phyloP scores from a whole-genome alignment of 2,888 invertebrate genomes.

The Lithophane leautieri region DNA sequence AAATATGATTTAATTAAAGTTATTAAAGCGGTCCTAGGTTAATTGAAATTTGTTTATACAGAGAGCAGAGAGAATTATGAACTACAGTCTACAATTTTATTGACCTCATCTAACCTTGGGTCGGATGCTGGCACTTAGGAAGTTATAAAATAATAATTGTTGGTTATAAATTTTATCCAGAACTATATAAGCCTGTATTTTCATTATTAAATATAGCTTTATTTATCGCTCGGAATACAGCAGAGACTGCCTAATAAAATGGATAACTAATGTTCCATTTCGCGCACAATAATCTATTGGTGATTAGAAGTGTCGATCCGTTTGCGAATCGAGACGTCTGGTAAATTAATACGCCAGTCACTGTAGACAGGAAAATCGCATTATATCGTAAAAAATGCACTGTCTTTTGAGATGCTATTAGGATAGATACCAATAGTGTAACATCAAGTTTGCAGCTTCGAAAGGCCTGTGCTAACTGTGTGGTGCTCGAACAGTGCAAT shows the following conservation, averaged over 20 bases:
- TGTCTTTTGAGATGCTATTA: too few species aligned
- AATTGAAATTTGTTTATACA: conserved; percentile 87
- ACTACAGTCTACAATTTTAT: conserved; percentile 80
- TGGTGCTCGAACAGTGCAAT: too few species aligned
- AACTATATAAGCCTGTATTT: conserved; percentile 16
- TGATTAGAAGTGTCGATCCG: not conserved
- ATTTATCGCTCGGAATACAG: conserved; percentile 27
- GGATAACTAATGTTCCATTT: conserved; percentile 31
- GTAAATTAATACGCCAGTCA: too few species aligned
- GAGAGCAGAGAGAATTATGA: conserved; percentile 78
- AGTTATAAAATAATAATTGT: conserved; percentile 70
- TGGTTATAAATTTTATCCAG: conserved; percentile 37
- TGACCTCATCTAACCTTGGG: conserved; percentile 77
- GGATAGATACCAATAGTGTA: too few species aligned
- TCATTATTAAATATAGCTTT: conserved; percentile 40
- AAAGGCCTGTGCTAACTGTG: too few species aligned
- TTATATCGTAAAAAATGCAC: too few species aligned
- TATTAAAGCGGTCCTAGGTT: conserved; percentile 82
- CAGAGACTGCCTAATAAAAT: conserved; percentile 25
- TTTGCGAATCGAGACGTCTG: not conserved
- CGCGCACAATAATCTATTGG: conserved; percentile 6
- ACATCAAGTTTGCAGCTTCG: too few species aligned
- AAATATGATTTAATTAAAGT: conserved; percentile 88
- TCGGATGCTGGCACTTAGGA: conserved; percentile 69
- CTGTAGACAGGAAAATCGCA: not conserved